These are phyloP conservation scores for Sycobia sp. DNA, from an alignment of 1,140 invertebrate genomes.

Conservation along the genomic window DNA sequence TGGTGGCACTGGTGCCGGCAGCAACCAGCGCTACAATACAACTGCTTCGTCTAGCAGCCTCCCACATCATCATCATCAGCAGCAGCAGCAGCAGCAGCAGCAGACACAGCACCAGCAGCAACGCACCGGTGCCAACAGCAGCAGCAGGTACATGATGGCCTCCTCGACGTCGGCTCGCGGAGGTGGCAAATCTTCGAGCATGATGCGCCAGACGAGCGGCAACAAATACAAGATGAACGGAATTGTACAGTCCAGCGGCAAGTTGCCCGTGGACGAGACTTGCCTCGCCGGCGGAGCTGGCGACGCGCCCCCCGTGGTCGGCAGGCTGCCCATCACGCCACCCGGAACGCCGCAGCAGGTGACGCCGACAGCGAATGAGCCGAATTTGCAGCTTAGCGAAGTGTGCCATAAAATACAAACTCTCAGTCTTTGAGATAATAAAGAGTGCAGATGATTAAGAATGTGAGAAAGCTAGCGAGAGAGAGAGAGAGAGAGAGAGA, in stretches of 20 bases:
- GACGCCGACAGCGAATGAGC: slow-evolving; percentile 31
- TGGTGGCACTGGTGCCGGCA: slow-evolving; percentile 30
- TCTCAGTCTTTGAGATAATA: slow-evolving; percentile 53
- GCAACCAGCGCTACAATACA: slow-evolving; percentile 26
- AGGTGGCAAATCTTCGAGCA: slow-evolving; percentile 35
- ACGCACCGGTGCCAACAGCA: background rate
- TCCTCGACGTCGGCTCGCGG: slow-evolving; percentile 24
- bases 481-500: too few relatives aligned
- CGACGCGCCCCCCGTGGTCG: slow-evolving; percentile 44
- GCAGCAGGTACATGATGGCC: slow-evolving; percentile 31
- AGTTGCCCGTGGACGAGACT: slow-evolving; percentile 39
- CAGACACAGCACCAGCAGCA: slow-evolving; percentile 31
- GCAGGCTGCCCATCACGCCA: slow-evolving; percentile 49
- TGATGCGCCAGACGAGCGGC: slow-evolving; percentile 34
- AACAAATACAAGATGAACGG: slow-evolving; percentile 55
- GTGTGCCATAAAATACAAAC: slow-evolving; percentile 59
- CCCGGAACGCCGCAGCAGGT: slow-evolving; percentile 47
- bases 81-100: slow-evolving; percentile 15
- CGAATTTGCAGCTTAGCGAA: slow-evolving; percentile 51
- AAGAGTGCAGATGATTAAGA: too few relatives aligned
- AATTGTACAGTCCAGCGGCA: slow-evolving; percentile 39
- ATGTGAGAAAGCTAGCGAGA: too few relatives aligned
- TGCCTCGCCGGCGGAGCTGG: slow-evolving; percentile 49
- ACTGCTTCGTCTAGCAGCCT: background rate
- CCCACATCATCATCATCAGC: slow-evolving; percentile 7